A percentile compares a stretch with the other conserved stretches of the same genome.
Conservation (phyloP, 2,797 vertebrate genomes). For the Aselliscus stoliczkanus region DNA sequence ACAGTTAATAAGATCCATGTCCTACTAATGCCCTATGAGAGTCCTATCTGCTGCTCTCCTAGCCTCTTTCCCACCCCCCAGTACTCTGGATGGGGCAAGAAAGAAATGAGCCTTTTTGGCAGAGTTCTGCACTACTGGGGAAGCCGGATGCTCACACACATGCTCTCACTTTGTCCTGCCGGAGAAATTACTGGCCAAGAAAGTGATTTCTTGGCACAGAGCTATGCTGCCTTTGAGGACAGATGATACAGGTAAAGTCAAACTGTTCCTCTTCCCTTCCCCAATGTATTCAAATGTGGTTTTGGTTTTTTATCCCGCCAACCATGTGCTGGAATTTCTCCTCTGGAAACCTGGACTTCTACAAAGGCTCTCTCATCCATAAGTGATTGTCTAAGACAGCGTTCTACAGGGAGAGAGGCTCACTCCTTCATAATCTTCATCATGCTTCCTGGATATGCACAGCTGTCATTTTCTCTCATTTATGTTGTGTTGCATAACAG, state of each 20-base stretch:
- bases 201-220: not conserved
- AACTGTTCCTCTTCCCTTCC: not conserved
- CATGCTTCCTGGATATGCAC: not conserved
- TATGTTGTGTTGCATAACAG: not conserved
- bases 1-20: not conserved
- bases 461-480: not conserved
- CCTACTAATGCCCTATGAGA: not conserved
- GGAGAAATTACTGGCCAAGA: not conserved
- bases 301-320: not conserved
- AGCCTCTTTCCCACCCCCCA: not conserved
- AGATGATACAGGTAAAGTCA: not conserved
- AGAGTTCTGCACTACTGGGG: not conserved
- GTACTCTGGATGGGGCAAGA: not conserved
- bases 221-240: not conserved
- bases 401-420: not conserved
- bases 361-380: not conserved
- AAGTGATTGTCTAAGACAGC: not conserved
- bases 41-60: not conserved
- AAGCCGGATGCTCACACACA: not conserved
- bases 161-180: not conserved
- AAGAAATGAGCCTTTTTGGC: not conserved
- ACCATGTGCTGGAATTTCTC: not conserved
- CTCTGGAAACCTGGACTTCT: not conserved
- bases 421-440: not conserved
- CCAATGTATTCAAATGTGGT: not conserved